Evolutionary conservation across 2,113 vertebrate species (phyloP).

Genomic region (Sisor rabdophorus): DNA sequence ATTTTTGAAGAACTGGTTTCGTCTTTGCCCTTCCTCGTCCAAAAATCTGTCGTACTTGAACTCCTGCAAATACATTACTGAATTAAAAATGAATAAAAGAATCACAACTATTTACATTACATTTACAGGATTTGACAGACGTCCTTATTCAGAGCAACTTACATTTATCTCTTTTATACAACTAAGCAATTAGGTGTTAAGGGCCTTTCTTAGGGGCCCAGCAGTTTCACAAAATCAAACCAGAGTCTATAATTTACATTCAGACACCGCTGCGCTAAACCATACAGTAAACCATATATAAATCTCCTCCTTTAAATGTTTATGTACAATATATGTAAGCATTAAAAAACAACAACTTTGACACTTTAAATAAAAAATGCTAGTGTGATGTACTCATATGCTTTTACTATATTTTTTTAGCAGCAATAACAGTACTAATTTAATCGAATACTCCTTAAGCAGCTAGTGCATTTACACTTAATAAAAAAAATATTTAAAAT

Average conservation of each 20-base stretch:
- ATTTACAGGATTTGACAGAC: background rate
- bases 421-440: background rate
- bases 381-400: too few relatives aligned
- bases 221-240: too few relatives aligned
- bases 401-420: too few relatives aligned
- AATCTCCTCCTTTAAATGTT: background rate
- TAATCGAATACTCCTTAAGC: too few relatives aligned
- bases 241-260: too few relatives aligned
- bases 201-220: too few relatives aligned
- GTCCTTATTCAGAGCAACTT: background rate
- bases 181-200: background rate
- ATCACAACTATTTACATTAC: background rate
- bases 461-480: background rate
- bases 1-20: slow-evolving; percentile 54
- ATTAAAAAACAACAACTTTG: background rate
- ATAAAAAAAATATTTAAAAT: too few relatives aligned
- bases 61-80: slow-evolving; percentile 40
- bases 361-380: background rate
- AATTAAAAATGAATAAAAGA: background rate
- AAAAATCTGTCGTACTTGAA: slow-evolving; percentile 57
- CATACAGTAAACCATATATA: too few relatives aligned
- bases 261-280: too few relatives aligned
- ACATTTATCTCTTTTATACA: background rate
- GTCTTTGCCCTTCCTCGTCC: slow-evolving; percentile 48
- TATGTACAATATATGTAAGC: background rate